These are phyloP conservation scores for Trogon surrucura DNA, from an alignment of 2,113 vertebrate genomes.

Conservation along the genomic window DNA sequence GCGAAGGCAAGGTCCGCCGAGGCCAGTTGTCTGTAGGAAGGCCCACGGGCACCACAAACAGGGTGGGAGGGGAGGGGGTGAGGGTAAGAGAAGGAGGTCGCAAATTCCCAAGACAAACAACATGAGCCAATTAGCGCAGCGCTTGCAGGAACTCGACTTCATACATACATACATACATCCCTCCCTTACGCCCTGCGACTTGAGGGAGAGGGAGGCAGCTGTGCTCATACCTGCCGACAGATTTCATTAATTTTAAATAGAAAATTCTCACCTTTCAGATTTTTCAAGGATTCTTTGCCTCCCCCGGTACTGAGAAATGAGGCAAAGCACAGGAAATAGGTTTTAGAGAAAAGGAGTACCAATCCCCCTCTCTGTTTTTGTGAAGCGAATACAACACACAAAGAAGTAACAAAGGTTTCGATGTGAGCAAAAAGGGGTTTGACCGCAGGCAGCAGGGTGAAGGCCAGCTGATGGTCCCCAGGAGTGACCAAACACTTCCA, in stretches of 20 bases:
- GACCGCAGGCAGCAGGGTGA: fast-evolving
- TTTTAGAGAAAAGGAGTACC: background rate
- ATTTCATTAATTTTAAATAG: background rate
- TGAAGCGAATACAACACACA: background rate
- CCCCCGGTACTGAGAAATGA: background rate
- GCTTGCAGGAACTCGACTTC: background rate
- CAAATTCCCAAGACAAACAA: background rate
- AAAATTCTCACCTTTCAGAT: background rate
- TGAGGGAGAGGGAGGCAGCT: background rate
- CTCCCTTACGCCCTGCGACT: background rate
- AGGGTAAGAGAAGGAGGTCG: background rate
- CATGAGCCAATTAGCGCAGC: background rate
- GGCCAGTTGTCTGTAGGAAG: conserved; percentile 44
- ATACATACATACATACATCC: background rate
- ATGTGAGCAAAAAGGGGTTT: background rate
- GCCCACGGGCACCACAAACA: background rate
- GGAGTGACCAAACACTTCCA: background rate
- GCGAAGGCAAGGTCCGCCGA: conserved; percentile 2
- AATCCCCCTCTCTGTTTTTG: background rate
- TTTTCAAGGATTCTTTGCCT: background rate
- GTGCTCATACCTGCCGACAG: background rate
- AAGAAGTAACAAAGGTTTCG: background rate
- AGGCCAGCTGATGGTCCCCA: background rate
- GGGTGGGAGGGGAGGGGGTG: background rate
- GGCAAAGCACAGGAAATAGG: background rate